Evolutionary conservation across 2,797 vertebrate genomes (phyloP).

Genomic region (Gambelia wislizenii): DNA sequence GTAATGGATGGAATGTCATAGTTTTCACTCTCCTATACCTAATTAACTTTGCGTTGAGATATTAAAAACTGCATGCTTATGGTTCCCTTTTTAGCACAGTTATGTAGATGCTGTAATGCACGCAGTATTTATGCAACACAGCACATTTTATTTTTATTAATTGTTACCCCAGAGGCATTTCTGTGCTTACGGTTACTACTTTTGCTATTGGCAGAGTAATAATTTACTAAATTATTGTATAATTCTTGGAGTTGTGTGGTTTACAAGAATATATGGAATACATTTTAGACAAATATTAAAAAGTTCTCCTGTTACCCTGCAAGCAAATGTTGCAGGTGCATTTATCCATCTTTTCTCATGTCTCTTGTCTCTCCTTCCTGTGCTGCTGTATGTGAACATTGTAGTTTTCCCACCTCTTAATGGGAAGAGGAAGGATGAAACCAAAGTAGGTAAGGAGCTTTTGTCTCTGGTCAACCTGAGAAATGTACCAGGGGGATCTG

Average conservation of each 20-base stretch:
- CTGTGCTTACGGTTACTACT: not conserved
- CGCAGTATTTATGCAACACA: not conserved
- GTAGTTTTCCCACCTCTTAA: no score
- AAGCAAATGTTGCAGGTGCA: not conserved
- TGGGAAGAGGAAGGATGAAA: not conserved
- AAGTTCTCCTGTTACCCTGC: not conserved
- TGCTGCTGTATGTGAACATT: not conserved
- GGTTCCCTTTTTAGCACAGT: not conserved
- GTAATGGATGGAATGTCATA: not conserved
- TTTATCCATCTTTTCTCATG: no score
- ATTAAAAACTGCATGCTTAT: not conserved
- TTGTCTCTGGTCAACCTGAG: not conserved
- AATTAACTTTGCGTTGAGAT: not conserved
- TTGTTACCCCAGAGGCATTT: not conserved
- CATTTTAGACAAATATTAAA: not conserved
- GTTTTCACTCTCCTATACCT: not conserved
- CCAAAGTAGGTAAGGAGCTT: not conserved
- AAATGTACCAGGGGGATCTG: not conserved
- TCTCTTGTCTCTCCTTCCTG: not conserved
- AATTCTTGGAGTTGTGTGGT: not conserved
- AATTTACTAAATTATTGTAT: not conserved
- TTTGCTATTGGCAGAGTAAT: not conserved
- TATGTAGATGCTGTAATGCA: not conserved
- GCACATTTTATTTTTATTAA: not conserved
- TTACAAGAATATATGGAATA: not conserved